Conservation (phyloP, 1,140 invertebrate genomes). For the Saccostrea echinata region DNA sequence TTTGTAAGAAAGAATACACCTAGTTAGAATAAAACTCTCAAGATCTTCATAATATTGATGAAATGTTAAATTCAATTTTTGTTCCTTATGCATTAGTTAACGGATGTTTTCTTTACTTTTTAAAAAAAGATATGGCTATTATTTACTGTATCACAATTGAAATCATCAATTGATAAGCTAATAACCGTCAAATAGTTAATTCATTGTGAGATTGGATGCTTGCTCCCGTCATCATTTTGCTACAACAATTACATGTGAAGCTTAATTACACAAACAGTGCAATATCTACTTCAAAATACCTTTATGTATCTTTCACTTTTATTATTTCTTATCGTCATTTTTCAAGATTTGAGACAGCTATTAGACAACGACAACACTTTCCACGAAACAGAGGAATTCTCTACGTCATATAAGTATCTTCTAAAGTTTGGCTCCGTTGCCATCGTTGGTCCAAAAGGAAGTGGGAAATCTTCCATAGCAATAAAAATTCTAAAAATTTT, state of each 20-base stretch:
- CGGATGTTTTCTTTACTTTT: too few relatives aligned
- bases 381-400: not conserved
- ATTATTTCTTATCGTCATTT: too few relatives aligned
- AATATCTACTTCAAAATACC: too few relatives aligned
- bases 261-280: too few relatives aligned
- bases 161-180: too few relatives aligned
- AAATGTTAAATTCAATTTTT: not conserved
- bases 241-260: too few relatives aligned
- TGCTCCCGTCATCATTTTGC: too few relatives aligned
- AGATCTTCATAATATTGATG: not conserved
- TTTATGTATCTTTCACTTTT: too few relatives aligned
- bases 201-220: too few relatives aligned
- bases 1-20: not conserved
- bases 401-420: not conserved
- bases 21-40: not conserved
- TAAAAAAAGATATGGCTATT: too few relatives aligned
- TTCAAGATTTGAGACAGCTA: not conserved
- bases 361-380: not conserved
- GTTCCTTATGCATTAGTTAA: not conserved
- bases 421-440: not conserved
- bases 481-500: not conserved
- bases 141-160: too few relatives aligned
- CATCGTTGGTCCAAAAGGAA: slow-evolving; percentile 11
- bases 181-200: too few relatives aligned
- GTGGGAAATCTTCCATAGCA: not conserved